These are phyloP conservation scores for Tachuris rubrigastra DNA, from an alignment of 2,113 vertebrate species.

Conservation along the genomic window DNA sequence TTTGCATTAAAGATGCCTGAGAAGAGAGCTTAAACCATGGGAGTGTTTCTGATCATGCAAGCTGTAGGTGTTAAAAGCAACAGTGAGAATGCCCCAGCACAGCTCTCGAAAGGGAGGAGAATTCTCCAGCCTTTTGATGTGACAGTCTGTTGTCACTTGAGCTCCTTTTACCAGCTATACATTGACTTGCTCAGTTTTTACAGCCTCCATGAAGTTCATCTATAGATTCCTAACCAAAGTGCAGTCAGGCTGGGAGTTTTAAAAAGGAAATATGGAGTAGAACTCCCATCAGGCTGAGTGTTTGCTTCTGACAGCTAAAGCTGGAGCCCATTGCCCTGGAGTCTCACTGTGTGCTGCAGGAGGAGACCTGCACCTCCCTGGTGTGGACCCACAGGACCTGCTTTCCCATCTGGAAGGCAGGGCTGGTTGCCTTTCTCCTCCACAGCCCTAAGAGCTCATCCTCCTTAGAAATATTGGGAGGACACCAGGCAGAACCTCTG, in stretches of 20 bases:
- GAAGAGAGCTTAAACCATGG: neutral
- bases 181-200: neutral
- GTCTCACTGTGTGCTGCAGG: neutral
- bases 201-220: neutral
- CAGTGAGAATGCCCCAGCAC: neutral
- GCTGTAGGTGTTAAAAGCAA: constrained; percentile 13
- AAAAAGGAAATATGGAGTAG: neutral
- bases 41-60: neutral
- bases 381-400: neutral
- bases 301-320: neutral
- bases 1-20: constrained; percentile 16
- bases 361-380: neutral
- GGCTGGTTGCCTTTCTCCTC: neutral
- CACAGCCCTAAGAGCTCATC: neutral
- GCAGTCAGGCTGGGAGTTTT: neutral
- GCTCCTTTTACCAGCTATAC: neutral
- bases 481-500: neutral
- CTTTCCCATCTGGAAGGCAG: neutral
- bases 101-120: neutral
- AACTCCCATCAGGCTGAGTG: neutral
- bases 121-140: neutral
- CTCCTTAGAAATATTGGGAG: neutral
- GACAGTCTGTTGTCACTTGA: neutral
- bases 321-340: neutral
- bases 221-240: neutral